phyloP scores from a whole-genome alignment of 2,888 invertebrate genomes.

The Shargacucullia verbasci region DNA sequence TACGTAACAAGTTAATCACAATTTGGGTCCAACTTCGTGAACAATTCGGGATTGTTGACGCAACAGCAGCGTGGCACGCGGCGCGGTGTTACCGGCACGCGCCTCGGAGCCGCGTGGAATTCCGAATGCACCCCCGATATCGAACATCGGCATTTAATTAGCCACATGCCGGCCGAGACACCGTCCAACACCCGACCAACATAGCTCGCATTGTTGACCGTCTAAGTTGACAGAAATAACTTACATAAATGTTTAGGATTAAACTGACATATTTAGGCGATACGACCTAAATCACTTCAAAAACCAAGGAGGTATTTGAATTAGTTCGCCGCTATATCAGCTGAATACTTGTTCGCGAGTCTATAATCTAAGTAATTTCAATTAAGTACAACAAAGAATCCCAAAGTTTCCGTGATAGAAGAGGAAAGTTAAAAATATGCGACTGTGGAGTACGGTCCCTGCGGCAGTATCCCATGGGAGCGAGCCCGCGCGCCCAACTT shows the following conservation, averaged over 20 bases:
- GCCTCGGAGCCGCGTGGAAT: conserved; percentile 70
- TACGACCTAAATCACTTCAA: background rate
- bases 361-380: no score
- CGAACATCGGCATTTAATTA: conserved; percentile 87
- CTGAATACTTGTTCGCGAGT: no score
- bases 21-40: conserved; percentile 68
- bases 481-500: conserved; percentile 88
- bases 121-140: conserved; percentile 74
- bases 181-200: conserved; percentile 70
- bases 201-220: conserved; percentile 80
- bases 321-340: background rate
- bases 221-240: conserved; percentile 77
- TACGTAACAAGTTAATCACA: conserved; percentile 34
- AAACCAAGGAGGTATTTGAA: background rate
- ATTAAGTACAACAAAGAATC: no score
- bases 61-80: conserved; percentile 68
- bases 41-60: conserved; percentile 78
- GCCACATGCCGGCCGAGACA: conserved; percentile 80
- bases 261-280: conserved; percentile 51
- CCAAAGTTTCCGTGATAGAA: conserved; percentile 32
- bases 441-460: conserved; percentile 78
- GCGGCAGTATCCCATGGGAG: conserved; percentile 79
- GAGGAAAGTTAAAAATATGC: conserved; percentile 47
- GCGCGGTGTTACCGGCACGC: conserved; percentile 69
- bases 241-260: conserved; percentile 69